Base-by-base conservation (phyloP, 2,113 vertebrate species). In the Anhinga rufa region DNA sequence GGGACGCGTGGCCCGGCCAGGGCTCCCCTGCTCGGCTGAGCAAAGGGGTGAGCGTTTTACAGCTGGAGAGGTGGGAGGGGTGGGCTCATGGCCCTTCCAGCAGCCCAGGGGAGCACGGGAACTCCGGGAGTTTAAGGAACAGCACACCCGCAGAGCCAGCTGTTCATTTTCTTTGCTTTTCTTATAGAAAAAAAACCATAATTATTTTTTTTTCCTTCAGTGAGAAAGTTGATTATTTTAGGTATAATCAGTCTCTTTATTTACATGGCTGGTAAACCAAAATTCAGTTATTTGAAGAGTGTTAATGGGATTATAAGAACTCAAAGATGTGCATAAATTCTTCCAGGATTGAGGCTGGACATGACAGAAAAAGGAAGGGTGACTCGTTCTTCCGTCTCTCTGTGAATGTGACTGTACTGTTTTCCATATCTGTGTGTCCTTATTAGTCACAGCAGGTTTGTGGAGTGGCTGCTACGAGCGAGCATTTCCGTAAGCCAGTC, bases 161-260 rank as follows among this genome's bases (percentile, higher is more conserved):
- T 95, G 89, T 82, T 93, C 44, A 1, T 92, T 94, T 93, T 76
- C 83, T 95, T 85, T 74, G 79, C 40, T 88, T 96, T 97, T 95
- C 93, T 96, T 94, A 96, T 87, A 95, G 93, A 88, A 96, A 95
- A 96, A 89, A 11, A 14, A 19, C 19, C 15, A n/a, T n/a, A 0
- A 54, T n/a, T 68, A 87, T 75, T 64, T 57, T 81, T 60, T 77
- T 84, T 58, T 3, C 70, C 91, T 92, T 89, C 69, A 54, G 31
- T 68, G 5, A 77, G 83, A 44, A 86, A 94, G 72, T 57, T 54
- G 36, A 68, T 89, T 94, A 76, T 83, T 86, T 83, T 44, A 65
- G 88, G 65, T 79, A 6, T 34, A 36, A 87, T 82, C 86, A 48
- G 66, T 75, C 83, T 86, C 92, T 71, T 86, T 62, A 15, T 91